These are phyloP conservation scores for Pocillopora damicornis DNA, from an alignment of 64 coral and sea anemone species.

Conservation along the genomic window DNA sequence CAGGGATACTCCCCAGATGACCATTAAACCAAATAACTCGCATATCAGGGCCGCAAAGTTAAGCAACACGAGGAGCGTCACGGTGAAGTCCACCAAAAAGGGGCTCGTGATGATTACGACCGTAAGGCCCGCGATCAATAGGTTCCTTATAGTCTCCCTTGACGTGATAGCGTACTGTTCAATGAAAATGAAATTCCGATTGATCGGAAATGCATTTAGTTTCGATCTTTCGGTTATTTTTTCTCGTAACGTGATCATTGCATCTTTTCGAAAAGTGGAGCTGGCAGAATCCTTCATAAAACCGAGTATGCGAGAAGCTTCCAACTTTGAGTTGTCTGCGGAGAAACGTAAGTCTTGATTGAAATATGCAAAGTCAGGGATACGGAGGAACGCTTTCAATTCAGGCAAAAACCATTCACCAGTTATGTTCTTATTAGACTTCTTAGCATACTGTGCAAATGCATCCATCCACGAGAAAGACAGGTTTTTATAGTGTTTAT, in stretches of 20 bases:
- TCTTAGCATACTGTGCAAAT: conserved; percentile 25
- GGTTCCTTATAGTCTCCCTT: conserved; percentile 51
- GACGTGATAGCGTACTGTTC: conserved; percentile 54
- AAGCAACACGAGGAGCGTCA: conserved; percentile 39
- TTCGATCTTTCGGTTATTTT: conserved; percentile 35
- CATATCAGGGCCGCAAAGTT: conserved; percentile 44
- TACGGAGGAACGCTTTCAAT: conserved; percentile 40
- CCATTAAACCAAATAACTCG: conserved; percentile 60
- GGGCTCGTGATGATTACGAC: conserved; percentile 52
- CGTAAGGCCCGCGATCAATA: conserved; percentile 53
- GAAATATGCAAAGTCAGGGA: conserved; percentile 42
- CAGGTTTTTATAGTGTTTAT: neutral
- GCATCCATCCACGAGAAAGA: conserved; percentile 38
- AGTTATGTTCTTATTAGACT: neutral
- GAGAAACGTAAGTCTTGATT: conserved; percentile 55
- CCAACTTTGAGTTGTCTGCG: neutral
- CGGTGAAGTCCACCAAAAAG: conserved; percentile 42
- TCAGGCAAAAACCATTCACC: conserved; percentile 22
- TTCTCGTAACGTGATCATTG: conserved; percentile 52
- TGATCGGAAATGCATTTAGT: conserved; percentile 48
- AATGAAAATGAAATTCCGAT: conserved; percentile 37
- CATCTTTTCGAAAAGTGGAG: conserved; percentile 46
- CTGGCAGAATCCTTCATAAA: conserved; percentile 52
- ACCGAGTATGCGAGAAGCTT: conserved; percentile 55
- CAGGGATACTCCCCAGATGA: conserved; percentile 58